Conservation (phyloP, 1,140 invertebrate species). For the Drosophila athabasca region DNA sequence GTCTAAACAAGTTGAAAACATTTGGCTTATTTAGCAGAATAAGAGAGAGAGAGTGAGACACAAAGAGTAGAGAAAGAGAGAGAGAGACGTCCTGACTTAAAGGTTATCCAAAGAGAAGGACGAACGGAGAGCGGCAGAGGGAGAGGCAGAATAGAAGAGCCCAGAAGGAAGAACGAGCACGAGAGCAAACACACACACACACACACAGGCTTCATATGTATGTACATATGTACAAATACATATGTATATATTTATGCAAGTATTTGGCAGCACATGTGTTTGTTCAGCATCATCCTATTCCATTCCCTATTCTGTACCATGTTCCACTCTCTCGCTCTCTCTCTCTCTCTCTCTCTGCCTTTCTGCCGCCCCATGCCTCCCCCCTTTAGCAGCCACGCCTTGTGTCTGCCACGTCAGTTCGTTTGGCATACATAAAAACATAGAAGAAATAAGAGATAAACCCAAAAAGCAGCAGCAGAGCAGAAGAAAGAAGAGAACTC, state of each 20-base stretch:
- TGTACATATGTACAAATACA: too few relatives aligned
- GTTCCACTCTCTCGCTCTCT: slow-evolving; percentile 1
- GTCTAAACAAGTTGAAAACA: slow-evolving; percentile 41
- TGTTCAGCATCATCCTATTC: slow-evolving; percentile 26
- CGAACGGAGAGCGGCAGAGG: too few relatives aligned
- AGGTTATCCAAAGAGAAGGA: not conserved
- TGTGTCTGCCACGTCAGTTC: slow-evolving; percentile 30
- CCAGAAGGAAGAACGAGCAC: not conserved
- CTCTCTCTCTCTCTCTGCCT: slow-evolving; percentile 2
- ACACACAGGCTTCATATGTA: slow-evolving; percentile 9
- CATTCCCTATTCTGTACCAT: slow-evolving; percentile 2
- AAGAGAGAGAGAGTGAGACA: slow-evolving; percentile 9
- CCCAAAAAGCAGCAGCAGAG: not conserved
- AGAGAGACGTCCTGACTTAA: not conserved
- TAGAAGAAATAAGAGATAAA: not conserved
- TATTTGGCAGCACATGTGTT: slow-evolving; percentile 8
- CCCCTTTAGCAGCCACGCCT: slow-evolving; percentile 53
- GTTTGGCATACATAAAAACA: slow-evolving; percentile 2
- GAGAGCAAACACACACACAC: slow-evolving; percentile 1
- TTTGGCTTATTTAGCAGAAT: slow-evolving; percentile 12
- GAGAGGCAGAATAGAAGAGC: not conserved
- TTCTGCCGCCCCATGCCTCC: not conserved
- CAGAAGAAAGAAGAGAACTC: not conserved
- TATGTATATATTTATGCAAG: slow-evolving; percentile 7
- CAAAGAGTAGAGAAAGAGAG: not conserved